phyloP scores from a whole-genome alignment of 2,888 invertebrate genomes.

The Dugesia japonica region DNA sequence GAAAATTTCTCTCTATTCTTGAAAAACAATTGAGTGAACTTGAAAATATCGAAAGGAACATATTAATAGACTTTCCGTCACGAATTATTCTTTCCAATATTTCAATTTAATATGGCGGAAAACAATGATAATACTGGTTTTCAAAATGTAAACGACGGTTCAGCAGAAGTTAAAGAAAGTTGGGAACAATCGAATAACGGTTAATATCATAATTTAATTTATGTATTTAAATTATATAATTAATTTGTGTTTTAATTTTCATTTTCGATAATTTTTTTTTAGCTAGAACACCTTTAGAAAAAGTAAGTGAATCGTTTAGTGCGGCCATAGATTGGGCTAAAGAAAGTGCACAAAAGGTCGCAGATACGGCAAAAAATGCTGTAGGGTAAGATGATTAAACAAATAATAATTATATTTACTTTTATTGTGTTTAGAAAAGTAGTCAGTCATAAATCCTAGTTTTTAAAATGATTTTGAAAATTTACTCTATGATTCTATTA shows the following conservation, averaged over 20 bases:
- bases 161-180: background rate
- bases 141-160: background rate
- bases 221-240: background rate
- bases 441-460: background rate
- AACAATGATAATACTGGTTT: background rate
- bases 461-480: background rate
- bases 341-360: slow-evolving; percentile 8
- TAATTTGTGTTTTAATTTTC: background rate
- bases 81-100: slow-evolving; percentile 9
- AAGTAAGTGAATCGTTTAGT: background rate
- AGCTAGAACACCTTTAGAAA: background rate
- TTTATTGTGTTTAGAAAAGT: background rate
- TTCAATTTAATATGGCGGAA: slow-evolving; percentile 7
- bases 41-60: slow-evolving; percentile 14
- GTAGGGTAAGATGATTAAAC: background rate
- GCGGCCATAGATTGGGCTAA: background rate
- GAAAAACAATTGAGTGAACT: background rate
- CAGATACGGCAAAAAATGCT: slow-evolving; percentile 15
- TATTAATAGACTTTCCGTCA: slow-evolving; percentile 14
- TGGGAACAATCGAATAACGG: slow-evolving; percentile 5
- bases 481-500: background rate
- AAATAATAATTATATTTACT: background rate
- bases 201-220: background rate
- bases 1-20: slow-evolving; percentile 15
- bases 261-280: background rate